phyloP scores from a whole-genome alignment of 2,797 vertebrate genomes.

The Rhinoraja longicauda region DNA sequence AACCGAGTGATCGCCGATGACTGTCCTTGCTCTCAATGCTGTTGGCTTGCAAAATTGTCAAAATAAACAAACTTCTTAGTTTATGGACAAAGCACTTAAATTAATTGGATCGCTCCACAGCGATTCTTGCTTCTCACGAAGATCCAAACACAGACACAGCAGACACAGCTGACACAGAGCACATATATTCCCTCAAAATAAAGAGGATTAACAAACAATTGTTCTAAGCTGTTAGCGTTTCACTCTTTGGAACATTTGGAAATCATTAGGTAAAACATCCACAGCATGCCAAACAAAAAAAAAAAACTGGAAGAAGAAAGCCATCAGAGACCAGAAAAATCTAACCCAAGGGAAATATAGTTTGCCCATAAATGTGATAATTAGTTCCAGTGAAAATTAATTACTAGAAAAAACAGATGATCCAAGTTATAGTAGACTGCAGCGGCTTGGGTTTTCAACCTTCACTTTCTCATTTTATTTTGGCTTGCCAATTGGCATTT shows the following conservation, averaged over 20 bases:
- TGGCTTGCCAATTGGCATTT: not conserved
- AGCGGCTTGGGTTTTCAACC: not conserved
- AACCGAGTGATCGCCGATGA: no score
- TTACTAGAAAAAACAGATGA: not conserved
- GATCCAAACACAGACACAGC: not conserved
- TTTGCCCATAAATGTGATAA: not conserved
- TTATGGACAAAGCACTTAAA: not conserved
- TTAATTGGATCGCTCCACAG: not conserved
- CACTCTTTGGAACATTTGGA: slow-evolving; percentile 27
- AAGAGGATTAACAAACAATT: not conserved
- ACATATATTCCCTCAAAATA: not conserved
- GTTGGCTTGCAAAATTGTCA: no score
- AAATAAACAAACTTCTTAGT: not conserved
- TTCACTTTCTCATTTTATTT: not conserved
- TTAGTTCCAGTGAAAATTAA: slow-evolving; percentile 27
- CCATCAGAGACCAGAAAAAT: slow-evolving; percentile 2
- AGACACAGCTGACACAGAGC: not conserved
- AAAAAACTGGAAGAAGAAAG: slow-evolving; percentile 14
- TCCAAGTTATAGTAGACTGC: slow-evolving; percentile 11
- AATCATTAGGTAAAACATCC: slow-evolving; percentile 22
- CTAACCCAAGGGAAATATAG: not conserved
- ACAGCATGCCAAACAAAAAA: not conserved
- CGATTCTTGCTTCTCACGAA: slow-evolving; percentile 7
- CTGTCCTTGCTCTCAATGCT: no score
- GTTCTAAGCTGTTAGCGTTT: not conserved